Evolutionary conservation across 2,113 vertebrate genomes (phyloP).

Genomic region (Nerophis lumbriciformis): DNA sequence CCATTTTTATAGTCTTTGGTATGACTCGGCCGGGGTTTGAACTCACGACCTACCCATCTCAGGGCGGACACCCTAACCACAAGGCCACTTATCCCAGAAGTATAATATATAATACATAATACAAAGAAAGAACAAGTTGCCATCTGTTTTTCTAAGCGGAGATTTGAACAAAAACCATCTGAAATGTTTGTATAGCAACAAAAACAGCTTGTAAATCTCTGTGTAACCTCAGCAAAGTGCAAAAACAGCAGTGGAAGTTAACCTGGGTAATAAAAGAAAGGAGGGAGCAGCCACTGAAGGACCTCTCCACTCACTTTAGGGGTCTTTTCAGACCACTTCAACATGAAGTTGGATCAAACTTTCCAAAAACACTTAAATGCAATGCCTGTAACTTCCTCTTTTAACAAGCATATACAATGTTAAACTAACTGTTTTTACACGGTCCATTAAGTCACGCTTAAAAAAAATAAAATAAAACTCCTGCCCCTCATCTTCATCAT

Average conservation of each 20-base stretch:
- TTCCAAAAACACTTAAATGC: constrained; percentile 55
- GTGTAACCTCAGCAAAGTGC: constrained; percentile 20
- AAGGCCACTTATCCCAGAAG: no score
- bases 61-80: no score
- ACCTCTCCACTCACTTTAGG: constrained; percentile 40
- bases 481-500: constrained; percentile 13
- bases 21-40: no score
- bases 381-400: constrained; percentile 44
- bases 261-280: constrained; percentile 23
- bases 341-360: constrained; percentile 40
- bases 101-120: background rate
- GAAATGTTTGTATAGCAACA: constrained; percentile 17
- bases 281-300: constrained; percentile 28
- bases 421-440: constrained; percentile 55
- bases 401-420: constrained; percentile 37
- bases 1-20: no score
- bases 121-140: background rate
- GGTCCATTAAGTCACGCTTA: constrained; percentile 26
- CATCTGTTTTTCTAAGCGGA: constrained; percentile 25
- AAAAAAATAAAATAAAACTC: constrained; percentile 16
- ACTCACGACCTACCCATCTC: no score
- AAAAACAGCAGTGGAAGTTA: constrained; percentile 42
- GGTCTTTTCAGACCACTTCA: constrained; percentile 33
- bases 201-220: constrained; percentile 18
- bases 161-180: background rate